Base-by-base conservation (phyloP, 2,113 vertebrate genomes). In the Emydocephalus ijimae region DNA sequence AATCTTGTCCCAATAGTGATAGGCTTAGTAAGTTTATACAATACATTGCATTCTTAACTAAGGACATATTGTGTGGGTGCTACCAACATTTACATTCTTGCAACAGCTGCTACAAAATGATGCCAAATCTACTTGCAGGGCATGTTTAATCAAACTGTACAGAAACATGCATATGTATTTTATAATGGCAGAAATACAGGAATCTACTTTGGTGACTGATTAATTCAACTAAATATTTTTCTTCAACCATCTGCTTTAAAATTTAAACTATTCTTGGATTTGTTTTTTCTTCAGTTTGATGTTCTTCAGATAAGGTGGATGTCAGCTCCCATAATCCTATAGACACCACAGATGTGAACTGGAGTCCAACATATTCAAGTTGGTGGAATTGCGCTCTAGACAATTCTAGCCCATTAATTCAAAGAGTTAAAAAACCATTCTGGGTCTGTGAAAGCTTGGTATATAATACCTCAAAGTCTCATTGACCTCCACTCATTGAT, bases 401-500 rank as follows among this genome's bases (percentile, higher is more conserved):
- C 39, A 20, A 61, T 88, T 89, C 56, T 50, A 61, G 85, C 95
- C 89, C 90, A 89, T 15, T 48, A 85, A 48, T 45, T 81, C 81
- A 92, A 64, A 39, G 48, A 92, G 61, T 92, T 56, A 39, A 92
- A 94, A 93, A 92, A 15, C 0, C 0, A 90, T 57, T 29, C 87
- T 87, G 93, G 95, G 85, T 90, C 89, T 94, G 86, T 55, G 92
- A 93, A 43, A 93, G 86, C 74, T 48, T 20, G 95, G 93, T 12
- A 69, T 64, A 96, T 64, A 95, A 96, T 81, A 61, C 93, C 92
- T 95, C 12, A 88, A 91, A 95, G 93, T 88, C 92, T 54, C 93
- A 94, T 69, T 93, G 96, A 95, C 96, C 29, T 69, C 61, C 14
- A 69, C 92, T 55, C 93, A 94, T 69, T 93, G 96, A 95, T 96